Conservation (phyloP, 1,140 invertebrate genomes). For the Melipona quadrifasciata region DNA sequence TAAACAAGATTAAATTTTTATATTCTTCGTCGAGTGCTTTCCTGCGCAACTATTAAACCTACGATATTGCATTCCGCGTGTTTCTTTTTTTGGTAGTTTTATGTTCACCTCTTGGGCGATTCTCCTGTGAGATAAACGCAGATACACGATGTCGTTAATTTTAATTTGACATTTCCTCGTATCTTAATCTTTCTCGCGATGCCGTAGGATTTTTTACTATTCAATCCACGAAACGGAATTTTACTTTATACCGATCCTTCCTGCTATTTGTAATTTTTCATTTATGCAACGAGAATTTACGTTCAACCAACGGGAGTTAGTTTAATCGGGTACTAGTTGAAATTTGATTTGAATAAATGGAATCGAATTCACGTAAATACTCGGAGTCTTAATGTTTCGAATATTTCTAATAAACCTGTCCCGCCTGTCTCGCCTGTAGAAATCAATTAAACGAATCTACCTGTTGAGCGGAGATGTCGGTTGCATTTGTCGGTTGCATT, state of each 20-base stretch:
- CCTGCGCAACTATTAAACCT: background rate
- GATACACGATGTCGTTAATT: background rate
- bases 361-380: background rate
- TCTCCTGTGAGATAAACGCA: background rate
- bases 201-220: background rate
- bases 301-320: background rate
- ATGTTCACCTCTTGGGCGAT: background rate
- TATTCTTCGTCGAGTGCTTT: background rate
- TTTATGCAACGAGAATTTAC: too few species aligned
- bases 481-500: constrained; percentile 40
- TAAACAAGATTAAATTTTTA: background rate
- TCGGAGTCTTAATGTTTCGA: background rate
- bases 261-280: background rate
- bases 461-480: background rate
- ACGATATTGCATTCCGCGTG: background rate
- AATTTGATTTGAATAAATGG: background rate
- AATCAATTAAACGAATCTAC: constrained; percentile 26
- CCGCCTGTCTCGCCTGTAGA: background rate
- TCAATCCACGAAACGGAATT: background rate
- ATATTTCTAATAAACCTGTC: background rate
- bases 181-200: background rate
- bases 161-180: background rate
- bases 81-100: background rate
- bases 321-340: background rate
- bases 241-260: background rate